Conservation (phyloP, 53 echinoderm and acorn worm genomes). For the Actinopyga echinites region DNA sequence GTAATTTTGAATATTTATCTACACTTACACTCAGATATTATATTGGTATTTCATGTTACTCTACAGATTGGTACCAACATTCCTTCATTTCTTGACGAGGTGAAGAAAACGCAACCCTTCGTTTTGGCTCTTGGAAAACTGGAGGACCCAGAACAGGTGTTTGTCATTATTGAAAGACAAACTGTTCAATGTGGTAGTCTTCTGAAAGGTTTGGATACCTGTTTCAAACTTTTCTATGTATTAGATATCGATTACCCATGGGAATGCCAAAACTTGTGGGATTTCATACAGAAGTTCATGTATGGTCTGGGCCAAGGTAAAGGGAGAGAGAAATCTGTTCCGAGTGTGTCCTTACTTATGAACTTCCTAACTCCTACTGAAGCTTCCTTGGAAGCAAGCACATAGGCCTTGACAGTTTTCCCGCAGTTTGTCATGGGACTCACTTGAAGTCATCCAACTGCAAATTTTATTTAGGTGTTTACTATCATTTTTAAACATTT, state of each 20-base stretch:
- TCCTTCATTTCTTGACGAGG: neutral
- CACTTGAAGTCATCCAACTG: too few species aligned
- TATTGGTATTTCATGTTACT: neutral
- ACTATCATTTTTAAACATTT: too few species aligned
- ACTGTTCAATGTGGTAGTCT: neutral
- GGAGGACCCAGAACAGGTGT: conserved; percentile 1
- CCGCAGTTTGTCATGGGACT: too few species aligned
- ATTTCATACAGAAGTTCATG: neutral
- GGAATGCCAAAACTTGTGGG: too few species aligned
- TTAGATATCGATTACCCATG: too few species aligned
- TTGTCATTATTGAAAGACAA: too few species aligned
- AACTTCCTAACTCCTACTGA: neutral
- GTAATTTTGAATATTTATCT: too few species aligned
- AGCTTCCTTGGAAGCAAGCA: too few species aligned
- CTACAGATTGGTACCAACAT: conserved; percentile 19
- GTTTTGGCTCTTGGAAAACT: neutral
- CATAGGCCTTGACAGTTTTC: too few species aligned
- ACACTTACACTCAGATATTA: too few species aligned
- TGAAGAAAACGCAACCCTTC: too few species aligned
- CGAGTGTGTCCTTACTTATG: neutral
- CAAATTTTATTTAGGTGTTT: too few species aligned
- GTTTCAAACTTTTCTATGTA: conserved; percentile 12
- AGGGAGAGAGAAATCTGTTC: neutral
- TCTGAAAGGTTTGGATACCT: neutral
- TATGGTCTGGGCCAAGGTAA: conserved; percentile 22